phyloP scores from a whole-genome alignment of 35 echinoderm and acorn worm species.

The Lytechinus pictus region DNA sequence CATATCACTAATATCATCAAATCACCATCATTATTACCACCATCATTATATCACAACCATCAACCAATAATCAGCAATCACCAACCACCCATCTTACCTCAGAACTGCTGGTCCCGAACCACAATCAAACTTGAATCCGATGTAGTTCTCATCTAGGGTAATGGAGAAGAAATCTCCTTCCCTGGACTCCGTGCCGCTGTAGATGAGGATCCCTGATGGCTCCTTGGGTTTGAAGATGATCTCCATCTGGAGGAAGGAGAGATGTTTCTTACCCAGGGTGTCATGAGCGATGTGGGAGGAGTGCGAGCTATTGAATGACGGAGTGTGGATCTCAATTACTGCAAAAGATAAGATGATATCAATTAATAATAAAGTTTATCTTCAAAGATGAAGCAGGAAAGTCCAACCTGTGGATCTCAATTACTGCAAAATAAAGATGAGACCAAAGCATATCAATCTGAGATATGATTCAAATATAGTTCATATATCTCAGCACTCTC shows the following conservation, averaged over 20 bases:
- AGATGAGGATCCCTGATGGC: conserved; percentile 79
- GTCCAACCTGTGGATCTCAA: too few species aligned
- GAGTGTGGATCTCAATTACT: conserved; percentile 72
- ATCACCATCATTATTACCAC: not conserved
- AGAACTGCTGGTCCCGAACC: conserved; percentile 90
- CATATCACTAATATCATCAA: not conserved
- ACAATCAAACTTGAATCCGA: conserved; percentile 96
- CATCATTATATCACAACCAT: not conserved
- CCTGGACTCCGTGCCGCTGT: conserved; percentile 77
- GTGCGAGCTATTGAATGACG: conserved; percentile 87
- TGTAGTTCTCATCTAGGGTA: conserved; percentile 66
- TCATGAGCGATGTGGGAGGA: conserved; percentile 85
- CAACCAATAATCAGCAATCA: not conserved
- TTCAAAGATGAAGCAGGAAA: too few species aligned
- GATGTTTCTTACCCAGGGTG: conserved; percentile 78
- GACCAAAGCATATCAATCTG: too few species aligned
- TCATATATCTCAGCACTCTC: too few species aligned
- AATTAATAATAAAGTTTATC: not conserved
- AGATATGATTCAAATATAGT: too few species aligned
- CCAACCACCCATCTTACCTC: conserved; percentile 54
- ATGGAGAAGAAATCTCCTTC: conserved; percentile 94
- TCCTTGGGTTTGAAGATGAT: conserved; percentile 79
- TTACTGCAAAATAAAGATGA: too few species aligned
- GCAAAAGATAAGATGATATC: not conserved
- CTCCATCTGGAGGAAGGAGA: conserved; percentile 93